phyloP scores from a whole-genome alignment of 1,140 invertebrate species.

The Drosophila truncata region DNA sequence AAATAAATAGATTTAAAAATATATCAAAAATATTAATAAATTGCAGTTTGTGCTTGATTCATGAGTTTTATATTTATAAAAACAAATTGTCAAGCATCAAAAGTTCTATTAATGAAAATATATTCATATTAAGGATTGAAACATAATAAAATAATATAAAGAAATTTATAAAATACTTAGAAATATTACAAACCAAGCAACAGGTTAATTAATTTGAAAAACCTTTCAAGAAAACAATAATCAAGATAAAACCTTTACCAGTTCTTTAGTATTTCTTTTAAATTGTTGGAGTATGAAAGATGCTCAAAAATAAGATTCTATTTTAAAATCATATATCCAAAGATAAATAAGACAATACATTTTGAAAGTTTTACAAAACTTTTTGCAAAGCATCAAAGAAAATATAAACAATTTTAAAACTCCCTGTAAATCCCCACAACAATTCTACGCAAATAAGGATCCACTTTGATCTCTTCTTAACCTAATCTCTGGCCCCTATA shows the following conservation, averaged over 20 bases:
- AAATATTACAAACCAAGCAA: too few species aligned
- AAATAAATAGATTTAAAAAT: too few species aligned
- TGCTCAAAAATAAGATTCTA: neutral
- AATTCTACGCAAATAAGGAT: constrained; percentile 8
- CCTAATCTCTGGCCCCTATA: constrained; percentile 21
- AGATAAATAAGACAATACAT: neutral
- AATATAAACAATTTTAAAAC: neutral
- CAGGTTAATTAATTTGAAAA: too few species aligned
- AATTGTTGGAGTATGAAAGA: too few species aligned
- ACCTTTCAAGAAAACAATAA: too few species aligned
- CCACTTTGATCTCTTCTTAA: constrained; percentile 27
- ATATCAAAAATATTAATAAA: too few species aligned
- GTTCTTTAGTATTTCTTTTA: too few species aligned
- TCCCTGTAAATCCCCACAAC: neutral
- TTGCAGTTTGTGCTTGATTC: too few species aligned
- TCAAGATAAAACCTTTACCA: neutral
- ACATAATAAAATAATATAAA: neutral
- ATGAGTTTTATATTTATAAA: neutral
- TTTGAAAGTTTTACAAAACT: neutral
- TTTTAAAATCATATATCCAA: neutral
- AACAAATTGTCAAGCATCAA: neutral
- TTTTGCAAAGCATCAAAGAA: neutral
- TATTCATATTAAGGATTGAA: neutral
- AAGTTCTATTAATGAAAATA: neutral
- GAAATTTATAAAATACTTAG: neutral